Evolutionary conservation across 37 sponge, comb jelly and placozoan genomes (phyloP).

Genomic region (Cliona cf. orientalis): DNA sequence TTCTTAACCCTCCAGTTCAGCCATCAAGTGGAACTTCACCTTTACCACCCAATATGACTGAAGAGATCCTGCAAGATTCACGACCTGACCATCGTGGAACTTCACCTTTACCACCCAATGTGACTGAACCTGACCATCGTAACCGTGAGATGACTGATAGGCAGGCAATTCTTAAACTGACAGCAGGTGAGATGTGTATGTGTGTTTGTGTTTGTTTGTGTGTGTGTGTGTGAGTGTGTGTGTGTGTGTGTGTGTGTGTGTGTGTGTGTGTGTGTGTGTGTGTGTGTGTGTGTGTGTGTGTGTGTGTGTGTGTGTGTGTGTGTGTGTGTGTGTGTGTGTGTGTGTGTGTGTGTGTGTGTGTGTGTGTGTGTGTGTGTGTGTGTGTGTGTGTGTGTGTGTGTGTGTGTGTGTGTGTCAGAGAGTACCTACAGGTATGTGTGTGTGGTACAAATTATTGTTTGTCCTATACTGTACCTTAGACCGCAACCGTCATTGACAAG

Average conservation of each 20-base stretch:
- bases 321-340: slow-evolving; percentile 22
- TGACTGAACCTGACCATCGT: too few relatives aligned
- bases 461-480: background rate
- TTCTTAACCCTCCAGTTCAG: too few relatives aligned
- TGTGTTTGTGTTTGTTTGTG: too few relatives aligned
- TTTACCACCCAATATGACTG: too few relatives aligned
- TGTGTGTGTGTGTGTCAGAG: background rate
- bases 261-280: background rate
- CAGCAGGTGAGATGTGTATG: too few relatives aligned
- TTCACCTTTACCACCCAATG: too few relatives aligned
- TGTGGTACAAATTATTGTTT: background rate
- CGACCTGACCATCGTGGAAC: too few relatives aligned
- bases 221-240: background rate
- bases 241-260: background rate
- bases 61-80: too few relatives aligned
- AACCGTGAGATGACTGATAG: too few relatives aligned
- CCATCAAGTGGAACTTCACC: too few relatives aligned
- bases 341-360: slow-evolving; percentile 27
- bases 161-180: too few relatives aligned
- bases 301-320: slow-evolving; percentile 27
- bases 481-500: background rate
- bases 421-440: background rate
- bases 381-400: slow-evolving; percentile 23
- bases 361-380: slow-evolving; percentile 27
- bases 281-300: slow-evolving; percentile 1